These are phyloP conservation scores for Gymnodraco acuticeps DNA, from an alignment of 2,797 vertebrate genomes.

Conservation along the genomic window DNA sequence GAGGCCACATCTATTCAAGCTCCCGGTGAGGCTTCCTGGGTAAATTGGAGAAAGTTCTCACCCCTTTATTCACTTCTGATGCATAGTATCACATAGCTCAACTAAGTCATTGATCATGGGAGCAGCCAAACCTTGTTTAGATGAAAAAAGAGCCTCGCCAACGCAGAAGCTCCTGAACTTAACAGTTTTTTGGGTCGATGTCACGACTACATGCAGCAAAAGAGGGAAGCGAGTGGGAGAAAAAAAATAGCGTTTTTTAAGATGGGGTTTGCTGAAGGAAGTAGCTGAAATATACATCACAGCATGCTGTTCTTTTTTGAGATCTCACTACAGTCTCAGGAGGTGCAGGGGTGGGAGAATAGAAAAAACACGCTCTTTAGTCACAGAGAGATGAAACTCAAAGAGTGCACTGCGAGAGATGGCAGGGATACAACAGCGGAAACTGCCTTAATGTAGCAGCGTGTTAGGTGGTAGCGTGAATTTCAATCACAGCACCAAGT, in stretches of 20 bases:
- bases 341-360: constrained; percentile 69
- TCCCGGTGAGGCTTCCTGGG: constrained; percentile 38
- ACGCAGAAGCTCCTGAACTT: constrained; percentile 27
- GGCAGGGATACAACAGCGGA: constrained; percentile 47
- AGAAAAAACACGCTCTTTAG: constrained; percentile 75
- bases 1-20: constrained; percentile 42
- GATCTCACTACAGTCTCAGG: constrained; percentile 66
- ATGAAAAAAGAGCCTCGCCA: constrained; percentile 27
- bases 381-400: constrained; percentile 73
- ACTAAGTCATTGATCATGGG: constrained; percentile 56
- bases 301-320: constrained; percentile 68
- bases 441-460: constrained; percentile 43
- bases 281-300: constrained; percentile 82
- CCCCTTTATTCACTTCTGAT: constrained; percentile 50
- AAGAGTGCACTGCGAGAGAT: constrained; percentile 54
- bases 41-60: constrained; percentile 37
- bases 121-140: constrained; percentile 53
- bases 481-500: constrained; percentile 61
- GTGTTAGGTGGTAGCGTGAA: constrained; percentile 54
- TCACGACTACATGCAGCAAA: constrained; percentile 62
- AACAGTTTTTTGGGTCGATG: constrained; percentile 55
- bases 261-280: constrained; percentile 64
- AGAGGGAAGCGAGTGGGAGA: constrained; percentile 16
- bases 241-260: constrained; percentile 27
- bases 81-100: constrained; percentile 32